phyloP scores from a whole-genome alignment of 2,797 vertebrate species.

The Urophycis tenuis region DNA sequence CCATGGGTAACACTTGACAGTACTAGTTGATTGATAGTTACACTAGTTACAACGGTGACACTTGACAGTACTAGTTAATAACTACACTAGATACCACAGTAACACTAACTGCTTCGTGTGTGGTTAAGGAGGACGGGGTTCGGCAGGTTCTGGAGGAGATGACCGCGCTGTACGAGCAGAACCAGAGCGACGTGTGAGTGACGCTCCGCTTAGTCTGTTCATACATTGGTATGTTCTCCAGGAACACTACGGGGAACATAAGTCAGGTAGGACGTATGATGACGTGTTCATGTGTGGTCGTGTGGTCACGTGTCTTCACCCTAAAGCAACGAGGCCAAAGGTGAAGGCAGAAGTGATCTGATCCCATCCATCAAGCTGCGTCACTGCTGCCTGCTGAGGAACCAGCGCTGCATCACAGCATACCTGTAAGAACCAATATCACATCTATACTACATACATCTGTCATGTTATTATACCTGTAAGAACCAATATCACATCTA shows the following conservation, averaged over 20 bases:
- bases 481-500: too few species aligned
- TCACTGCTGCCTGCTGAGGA: conserved; percentile 87
- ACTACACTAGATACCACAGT: not conserved
- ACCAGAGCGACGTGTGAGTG: conserved; percentile 93
- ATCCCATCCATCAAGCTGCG: conserved; percentile 93
- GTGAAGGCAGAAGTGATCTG: conserved; percentile 73
- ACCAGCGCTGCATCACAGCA: conserved; percentile 84
- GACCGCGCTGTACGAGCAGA: conserved; percentile 90
- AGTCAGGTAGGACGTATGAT: too few species aligned
- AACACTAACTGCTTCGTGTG: not conserved
- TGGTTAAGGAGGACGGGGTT: conserved; percentile 79
- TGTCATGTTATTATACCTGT: too few species aligned
- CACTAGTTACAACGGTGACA: not conserved
- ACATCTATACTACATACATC: too few species aligned
- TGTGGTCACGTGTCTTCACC: conserved; percentile 3
- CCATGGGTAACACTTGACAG: too few species aligned
- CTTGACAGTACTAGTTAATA: conserved; percentile 27
- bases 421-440: conserved; percentile 75
- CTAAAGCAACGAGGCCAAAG: conserved; percentile 83
- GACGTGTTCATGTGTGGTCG: too few species aligned
- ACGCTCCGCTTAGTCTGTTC: not conserved
- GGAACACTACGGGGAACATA: too few species aligned
- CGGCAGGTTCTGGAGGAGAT: conserved; percentile 91
- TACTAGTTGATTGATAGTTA: too few species aligned
- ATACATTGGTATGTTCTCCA: too few species aligned